Evolutionary conservation across 2,888 invertebrate species (phyloP).

Genomic region (Archaeoteleia sp.): DNA sequence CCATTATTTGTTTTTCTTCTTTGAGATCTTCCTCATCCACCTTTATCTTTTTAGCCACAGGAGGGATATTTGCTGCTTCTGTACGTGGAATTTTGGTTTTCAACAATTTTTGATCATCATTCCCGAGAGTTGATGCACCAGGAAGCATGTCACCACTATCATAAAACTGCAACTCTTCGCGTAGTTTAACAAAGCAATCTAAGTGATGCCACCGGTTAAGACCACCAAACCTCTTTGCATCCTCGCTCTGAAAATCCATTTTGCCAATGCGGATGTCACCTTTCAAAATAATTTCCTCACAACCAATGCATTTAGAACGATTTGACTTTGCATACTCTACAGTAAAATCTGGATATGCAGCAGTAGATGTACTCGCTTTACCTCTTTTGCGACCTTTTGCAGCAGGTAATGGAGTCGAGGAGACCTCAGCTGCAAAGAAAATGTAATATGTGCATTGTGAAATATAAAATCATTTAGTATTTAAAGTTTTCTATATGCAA

Average conservation of each 20-base stretch:
- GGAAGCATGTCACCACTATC: conserved; percentile 84
- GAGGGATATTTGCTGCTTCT: conserved; percentile 77
- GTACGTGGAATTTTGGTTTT: conserved; percentile 79
- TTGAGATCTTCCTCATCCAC: conserved; percentile 79
- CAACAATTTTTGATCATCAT: conserved; percentile 83
- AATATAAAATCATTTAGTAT: background rate
- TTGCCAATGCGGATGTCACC: conserved; percentile 83
- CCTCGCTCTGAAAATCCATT: conserved; percentile 88
- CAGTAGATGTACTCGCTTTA: conserved; percentile 59
- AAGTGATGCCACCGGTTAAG: conserved; percentile 93
- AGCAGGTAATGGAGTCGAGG: conserved; percentile 64
- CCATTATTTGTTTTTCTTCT: conserved; percentile 78
- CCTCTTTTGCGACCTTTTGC: conserved; percentile 77
- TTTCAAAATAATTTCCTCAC: conserved; percentile 90
- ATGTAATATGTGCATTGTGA: background rate
- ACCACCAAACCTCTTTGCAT: conserved; percentile 88
- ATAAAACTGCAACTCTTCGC: conserved; percentile 84
- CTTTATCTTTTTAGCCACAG: conserved; percentile 84
- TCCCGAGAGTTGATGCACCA: conserved; percentile 83
- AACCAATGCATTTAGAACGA: conserved; percentile 86
- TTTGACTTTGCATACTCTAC: conserved; percentile 92
- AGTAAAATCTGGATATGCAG: conserved; percentile 80
- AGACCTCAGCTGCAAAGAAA: conserved; percentile 17
- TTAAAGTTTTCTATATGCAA: too few relatives aligned
- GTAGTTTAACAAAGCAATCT: conserved; percentile 88